Evolutionary conservation across 1,140 invertebrate species (phyloP), one percentile per base, ranked within the genome.

Genomic region (Bombus cullumanus): DNA sequence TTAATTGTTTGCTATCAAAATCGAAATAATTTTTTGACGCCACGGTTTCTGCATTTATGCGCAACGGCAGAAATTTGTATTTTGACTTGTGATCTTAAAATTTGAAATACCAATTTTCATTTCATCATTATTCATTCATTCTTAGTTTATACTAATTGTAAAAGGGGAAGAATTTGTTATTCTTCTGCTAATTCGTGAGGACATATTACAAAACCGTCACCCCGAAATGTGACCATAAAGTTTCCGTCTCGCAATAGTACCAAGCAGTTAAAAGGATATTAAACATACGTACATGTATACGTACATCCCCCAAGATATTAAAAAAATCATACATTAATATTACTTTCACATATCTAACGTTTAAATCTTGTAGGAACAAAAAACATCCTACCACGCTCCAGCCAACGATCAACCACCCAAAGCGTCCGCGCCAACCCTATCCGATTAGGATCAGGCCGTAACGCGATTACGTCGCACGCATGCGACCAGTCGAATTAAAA

Each of bases 401-500:
- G 34, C 34, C 74, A 59, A 25, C n/a, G 59, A 31, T 13, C 37
- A 22, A 66, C n/a, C 37, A n/a, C n/a, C n/a, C 76, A 34, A 79
- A 79, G 41, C 41, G 41, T 47, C 64, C 77, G 34, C 31, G 22
- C 31, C 78, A 80, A 80, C 64, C 78, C 78, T 69, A 80, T 80
- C 78, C 78, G 78, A 80, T 80, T 80, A 80, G 64, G 41, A 47
- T 69, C 41, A n/a, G 59, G 8, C 41, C 4, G 64, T 80, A 69
- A 80, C 78, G 64, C 78, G 78, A 80, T 80, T 80, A 80, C 78
- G 41, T 5, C 18, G 22, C 43, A 47, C 43, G 64, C 78, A 80
- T 34, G 78, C 78, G 64, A 80, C 64, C 64, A n/a, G 43, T 39
- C 43, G 64, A 69, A 80, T 80, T 47, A 80, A 80, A 80, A 80